These are phyloP conservation scores for Drosophila micromelanica DNA, from an alignment of 1,140 invertebrate genomes.

Conservation along the genomic window DNA sequence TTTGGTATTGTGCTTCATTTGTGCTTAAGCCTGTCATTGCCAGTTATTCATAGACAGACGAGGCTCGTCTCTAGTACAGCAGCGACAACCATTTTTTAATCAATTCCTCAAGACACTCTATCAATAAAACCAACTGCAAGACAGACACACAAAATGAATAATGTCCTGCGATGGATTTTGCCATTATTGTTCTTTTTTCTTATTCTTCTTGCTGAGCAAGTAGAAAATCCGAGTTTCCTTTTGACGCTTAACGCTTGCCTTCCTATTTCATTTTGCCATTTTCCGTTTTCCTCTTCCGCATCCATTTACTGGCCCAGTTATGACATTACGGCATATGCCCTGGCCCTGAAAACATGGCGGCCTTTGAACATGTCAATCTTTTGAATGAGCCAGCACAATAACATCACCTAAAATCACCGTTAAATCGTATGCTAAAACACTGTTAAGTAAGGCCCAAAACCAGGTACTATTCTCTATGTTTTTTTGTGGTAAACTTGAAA, in stretches of 20 bases:
- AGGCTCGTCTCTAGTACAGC: conserved; percentile 22
- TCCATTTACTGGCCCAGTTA: conserved; percentile 9
- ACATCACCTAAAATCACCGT: not conserved
- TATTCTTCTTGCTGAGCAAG: conserved; percentile 48
- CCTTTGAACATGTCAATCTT: conserved; percentile 19
- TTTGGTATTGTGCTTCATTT: conserved; percentile 49
- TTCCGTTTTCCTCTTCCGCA: conserved; percentile 14
- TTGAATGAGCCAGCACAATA: conserved; percentile 9
- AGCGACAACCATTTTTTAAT: conserved; percentile 70
- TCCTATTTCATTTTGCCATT: conserved; percentile 38
- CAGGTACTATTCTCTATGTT: too few species aligned
- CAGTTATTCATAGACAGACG: conserved; percentile 7
- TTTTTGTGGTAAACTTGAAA: too few species aligned
- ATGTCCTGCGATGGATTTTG: conserved; percentile 34
- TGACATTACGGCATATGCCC: conserved; percentile 20
- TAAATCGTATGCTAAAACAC: too few species aligned
- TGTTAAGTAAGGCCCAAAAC: too few species aligned
- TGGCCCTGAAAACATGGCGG: not conserved
- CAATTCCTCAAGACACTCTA: conserved; percentile 67
- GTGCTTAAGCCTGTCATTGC: conserved; percentile 44
- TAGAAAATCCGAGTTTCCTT: conserved; percentile 74
- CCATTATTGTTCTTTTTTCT: conserved; percentile 24
- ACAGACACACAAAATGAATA: conserved; percentile 41
- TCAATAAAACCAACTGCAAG: conserved; percentile 56
- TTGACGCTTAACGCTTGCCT: conserved; percentile 49